Conservation (phyloP, 2,113 vertebrate genomes). For the Polyodon spathula region DNA sequence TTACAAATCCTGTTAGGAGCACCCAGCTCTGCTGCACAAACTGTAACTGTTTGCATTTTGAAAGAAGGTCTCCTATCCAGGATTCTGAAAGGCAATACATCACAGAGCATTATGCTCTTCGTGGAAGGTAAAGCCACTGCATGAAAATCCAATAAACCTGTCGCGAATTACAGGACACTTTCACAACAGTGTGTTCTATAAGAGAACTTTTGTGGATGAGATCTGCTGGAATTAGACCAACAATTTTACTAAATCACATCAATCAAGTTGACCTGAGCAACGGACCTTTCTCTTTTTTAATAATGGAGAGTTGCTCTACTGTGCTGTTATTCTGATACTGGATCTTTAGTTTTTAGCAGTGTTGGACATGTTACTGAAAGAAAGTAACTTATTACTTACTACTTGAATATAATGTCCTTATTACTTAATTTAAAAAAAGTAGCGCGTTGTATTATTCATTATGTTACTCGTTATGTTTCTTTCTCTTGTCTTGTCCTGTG, state of each 20-base stretch:
- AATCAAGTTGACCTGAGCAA: constrained; percentile 7
- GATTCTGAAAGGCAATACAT: constrained; percentile 8
- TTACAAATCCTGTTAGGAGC: not conserved
- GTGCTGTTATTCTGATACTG: no score
- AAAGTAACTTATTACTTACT: no score
- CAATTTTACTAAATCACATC: constrained; percentile 3
- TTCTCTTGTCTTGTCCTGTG: no score
- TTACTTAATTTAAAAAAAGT: no score
- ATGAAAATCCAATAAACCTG: constrained; percentile 9
- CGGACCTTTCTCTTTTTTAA: no score
- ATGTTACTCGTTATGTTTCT: no score
- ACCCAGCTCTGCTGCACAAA: not conserved
- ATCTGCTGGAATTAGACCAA: constrained; percentile 7
- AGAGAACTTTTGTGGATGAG: not conserved
- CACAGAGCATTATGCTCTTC: not conserved
- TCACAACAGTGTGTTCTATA: not conserved
- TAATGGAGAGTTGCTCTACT: no score
- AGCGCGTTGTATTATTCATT: no score
- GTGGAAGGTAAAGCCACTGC: not conserved
- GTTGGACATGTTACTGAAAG: no score
- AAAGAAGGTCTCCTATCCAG: constrained; percentile 2
- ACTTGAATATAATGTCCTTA: no score
- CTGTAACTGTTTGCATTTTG: constrained; percentile 12
- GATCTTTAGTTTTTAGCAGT: no score
- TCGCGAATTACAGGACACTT: constrained; percentile 9